Evolutionary conservation across 2,797 vertebrate genomes (phyloP), one percentile per base, ranked within the genome.

Genomic region (Novumbra hubbsi): DNA sequence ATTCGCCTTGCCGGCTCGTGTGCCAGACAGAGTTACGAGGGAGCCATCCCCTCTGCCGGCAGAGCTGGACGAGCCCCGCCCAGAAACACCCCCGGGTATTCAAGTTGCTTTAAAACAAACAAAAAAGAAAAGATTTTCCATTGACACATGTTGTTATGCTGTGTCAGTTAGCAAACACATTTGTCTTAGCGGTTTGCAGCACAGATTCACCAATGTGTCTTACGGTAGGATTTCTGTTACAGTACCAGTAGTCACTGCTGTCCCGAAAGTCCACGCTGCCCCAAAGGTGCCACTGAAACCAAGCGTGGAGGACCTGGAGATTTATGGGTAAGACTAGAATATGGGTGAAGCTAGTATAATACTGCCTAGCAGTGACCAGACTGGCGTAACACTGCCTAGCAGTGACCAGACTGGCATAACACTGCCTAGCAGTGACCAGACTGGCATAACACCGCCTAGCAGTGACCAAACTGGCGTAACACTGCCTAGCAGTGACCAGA

Each of bases 251-350:
- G 78, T 80, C 5, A 48, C 32, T 62, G 69, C 75, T 0, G 78
- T 76, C 7, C 85, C 89, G 4, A 93, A 88, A 73, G 6, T 84
- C 69, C 90, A 88, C 1, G 77, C 75, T 71, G 81, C 80, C 66
- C 91, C 77, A 74, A 96, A 93, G 87, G 79, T 90, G 1, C 91
- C 93, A 50, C 89, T 96, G 19, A 95, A 92, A 64, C 96, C 98
- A 0, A 97, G 92, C 81, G 60, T 87, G 1, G 97, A 98, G 77
- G 98, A 99, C 88, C 93, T 93, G 89, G 96, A 96, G 34, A 92
- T 97, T 38, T 99, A 96, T 16, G 98, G 98, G 98, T 99, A 87
- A 15, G 69, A 1, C 34, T n/a, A n/a, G n/a, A n/a, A n/a, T n/a
- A n/a, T n/a, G n/a, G n/a, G 1, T 45, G 9, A 38, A 8, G 8